Percentiles rank a stretch among this genome's conserved stretches.
These are phyloP conservation scores for Ispidina lecontei DNA, from an alignment of 2,797 vertebrate species.

Conservation along the genomic window DNA sequence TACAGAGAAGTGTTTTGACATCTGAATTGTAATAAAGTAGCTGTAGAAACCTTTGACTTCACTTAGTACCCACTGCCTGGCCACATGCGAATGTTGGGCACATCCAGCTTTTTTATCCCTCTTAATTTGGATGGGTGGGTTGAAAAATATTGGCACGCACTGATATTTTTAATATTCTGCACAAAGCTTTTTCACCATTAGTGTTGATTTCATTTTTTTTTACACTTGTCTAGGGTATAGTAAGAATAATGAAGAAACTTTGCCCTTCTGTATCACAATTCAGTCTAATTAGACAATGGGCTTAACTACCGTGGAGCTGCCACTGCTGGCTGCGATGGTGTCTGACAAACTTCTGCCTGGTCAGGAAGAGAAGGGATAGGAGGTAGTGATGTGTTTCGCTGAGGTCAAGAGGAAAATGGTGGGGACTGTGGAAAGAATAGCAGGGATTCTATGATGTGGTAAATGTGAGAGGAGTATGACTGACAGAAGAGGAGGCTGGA, in stretches of 20 bases:
- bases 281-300: neutral
- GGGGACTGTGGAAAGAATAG: neutral
- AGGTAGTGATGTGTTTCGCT: neutral
- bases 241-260: conserved; percentile 34
- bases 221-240: neutral
- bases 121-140: neutral
- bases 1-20: neutral
- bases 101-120: neutral
- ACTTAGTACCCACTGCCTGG: neutral
- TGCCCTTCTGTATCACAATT: neutral
- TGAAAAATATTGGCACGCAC: neutral
- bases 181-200: neutral
- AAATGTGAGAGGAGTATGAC: neutral
- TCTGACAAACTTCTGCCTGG: neutral
- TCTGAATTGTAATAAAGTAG: neutral
- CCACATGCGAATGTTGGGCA: neutral
- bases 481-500: neutral
- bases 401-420: neutral
- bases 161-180: conserved; percentile 7
- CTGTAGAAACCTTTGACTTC: neutral
- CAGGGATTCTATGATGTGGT: neutral
- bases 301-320: neutral
- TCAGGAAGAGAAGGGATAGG: neutral
- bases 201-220: conserved; percentile 16
- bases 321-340: neutral